A percentile compares a stretch with the other conserved stretches of the same genome.
These are phyloP conservation scores for Podargus strigoides DNA, from an alignment of 2,797 vertebrate species.

Conservation along the genomic window DNA sequence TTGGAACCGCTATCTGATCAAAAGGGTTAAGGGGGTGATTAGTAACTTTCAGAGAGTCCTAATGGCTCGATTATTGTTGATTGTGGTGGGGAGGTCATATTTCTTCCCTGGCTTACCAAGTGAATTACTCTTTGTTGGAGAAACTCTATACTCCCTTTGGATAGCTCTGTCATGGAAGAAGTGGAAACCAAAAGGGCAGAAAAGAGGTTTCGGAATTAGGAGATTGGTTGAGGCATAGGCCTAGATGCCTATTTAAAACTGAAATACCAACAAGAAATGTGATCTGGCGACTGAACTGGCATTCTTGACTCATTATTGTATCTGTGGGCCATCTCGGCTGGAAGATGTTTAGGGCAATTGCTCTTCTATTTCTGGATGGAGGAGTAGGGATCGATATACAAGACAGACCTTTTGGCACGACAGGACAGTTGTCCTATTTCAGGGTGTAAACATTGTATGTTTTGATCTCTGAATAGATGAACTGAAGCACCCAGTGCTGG, in stretches of 20 bases:
- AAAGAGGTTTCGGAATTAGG: slow-evolving; percentile 62
- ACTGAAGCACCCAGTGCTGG: neutral
- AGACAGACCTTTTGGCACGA: neutral
- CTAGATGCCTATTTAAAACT: slow-evolving; percentile 65
- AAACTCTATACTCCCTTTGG: slow-evolving; percentile 87
- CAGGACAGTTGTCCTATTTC: neutral
- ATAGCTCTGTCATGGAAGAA: slow-evolving; percentile 64
- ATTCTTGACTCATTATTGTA: slow-evolving; percentile 57
- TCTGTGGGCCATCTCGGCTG: slow-evolving; percentile 31
- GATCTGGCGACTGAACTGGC: slow-evolving; percentile 58
- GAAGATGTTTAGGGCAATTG: slow-evolving; percentile 53
- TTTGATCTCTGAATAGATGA: neutral
- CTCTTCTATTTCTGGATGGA: slow-evolving; percentile 49
- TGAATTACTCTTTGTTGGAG: slow-evolving; percentile 91
- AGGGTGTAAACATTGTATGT: neutral
- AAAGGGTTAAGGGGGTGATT: slow-evolving; percentile 72
- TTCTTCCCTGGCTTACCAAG: slow-evolving; percentile 80
- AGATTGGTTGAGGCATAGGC: slow-evolving; percentile 35
- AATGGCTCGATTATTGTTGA: slow-evolving; percentile 77
- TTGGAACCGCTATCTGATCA: slow-evolving; percentile 60
- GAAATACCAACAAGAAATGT: slow-evolving; percentile 68
- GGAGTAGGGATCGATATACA: neutral
- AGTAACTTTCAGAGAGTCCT: slow-evolving; percentile 71
- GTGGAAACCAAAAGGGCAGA: slow-evolving; percentile 71
- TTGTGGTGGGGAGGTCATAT: slow-evolving; percentile 84